Evolutionary conservation across 64 coral and sea anemone genomes (phyloP), one percentile per base, ranked within the genome.

Genomic region (Pocillopora damicornis): DNA sequence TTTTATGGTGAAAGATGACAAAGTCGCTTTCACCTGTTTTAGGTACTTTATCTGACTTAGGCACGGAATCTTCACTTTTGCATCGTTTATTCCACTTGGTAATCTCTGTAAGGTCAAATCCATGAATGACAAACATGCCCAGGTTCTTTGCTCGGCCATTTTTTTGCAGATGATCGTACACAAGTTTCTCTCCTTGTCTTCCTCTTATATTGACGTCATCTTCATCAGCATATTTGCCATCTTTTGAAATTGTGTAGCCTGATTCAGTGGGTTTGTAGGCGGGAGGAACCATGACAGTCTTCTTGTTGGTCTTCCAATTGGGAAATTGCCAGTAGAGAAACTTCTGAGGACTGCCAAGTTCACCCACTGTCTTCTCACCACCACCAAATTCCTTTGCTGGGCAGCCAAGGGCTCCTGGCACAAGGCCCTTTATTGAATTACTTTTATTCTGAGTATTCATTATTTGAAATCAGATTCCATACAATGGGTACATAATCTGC

Each of bases 61-160:
- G 68, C 34, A 83, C 37, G 2, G 51, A 30, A 57, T 13, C 45
- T n/a, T 51, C 60, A 1, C 26, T 30, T 34, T 56, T 8, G 75
- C 89, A 90, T 35, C 30, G 66, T 22, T 18, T 60, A 36, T 76
- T 90, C 89, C 89, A 90, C 4, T 15, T 83, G 38, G 0, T 61
- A 45, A 90, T 90, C 18, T 84, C 5, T 26, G 64, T 57, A n/a
- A 90, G 80, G 13, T 75, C 2, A 63, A 90, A 90, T 13, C 79
- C 89, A 75, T 90, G 30, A 71, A 90, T 85, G 13, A 90, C 89
- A 76, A 90, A 90, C 89, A 90, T 84, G 13, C 89, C 89, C 11
- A 63, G 23, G 37, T 76, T 61, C 35, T 90, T 83, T 64, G 16
- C 35, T 61, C 38, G 60, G 73, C 89, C 79, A 25, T 64, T 17